These are phyloP conservation scores for Pammene aurita DNA, from an alignment of 2,888 invertebrate genomes.

Conservation along the genomic window DNA sequence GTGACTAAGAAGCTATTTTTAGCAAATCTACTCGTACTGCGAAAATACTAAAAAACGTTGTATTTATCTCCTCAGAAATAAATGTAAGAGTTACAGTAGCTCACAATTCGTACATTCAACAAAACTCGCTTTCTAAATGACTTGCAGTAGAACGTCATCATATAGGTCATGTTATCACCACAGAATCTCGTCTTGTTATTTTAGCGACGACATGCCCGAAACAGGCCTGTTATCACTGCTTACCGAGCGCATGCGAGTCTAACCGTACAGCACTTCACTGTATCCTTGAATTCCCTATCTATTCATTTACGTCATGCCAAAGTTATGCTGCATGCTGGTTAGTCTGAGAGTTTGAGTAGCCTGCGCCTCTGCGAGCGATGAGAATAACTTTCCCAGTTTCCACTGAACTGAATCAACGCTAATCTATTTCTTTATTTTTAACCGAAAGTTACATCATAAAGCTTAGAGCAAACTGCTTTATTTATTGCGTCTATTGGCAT, in stretches of 20 bases:
- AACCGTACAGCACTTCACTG: background rate
- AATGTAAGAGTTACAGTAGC: background rate
- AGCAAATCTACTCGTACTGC: slow-evolving; percentile 2
- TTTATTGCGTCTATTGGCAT: slow-evolving; percentile 62
- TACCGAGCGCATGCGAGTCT: background rate
- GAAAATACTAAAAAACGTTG: slow-evolving; percentile 8
- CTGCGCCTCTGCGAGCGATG: background rate
- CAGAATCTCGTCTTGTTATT: slow-evolving; percentile 16
- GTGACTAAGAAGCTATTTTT: slow-evolving; percentile 19
- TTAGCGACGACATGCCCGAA: slow-evolving; percentile 18
- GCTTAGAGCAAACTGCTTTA: slow-evolving; percentile 55
- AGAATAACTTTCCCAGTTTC: background rate
- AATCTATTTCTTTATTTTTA: slow-evolving; percentile 58
- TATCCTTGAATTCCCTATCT: background rate
- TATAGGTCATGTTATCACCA: slow-evolving; percentile 1
- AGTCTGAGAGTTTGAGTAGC: background rate
- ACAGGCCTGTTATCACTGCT: background rate
- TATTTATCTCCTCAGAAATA: background rate
- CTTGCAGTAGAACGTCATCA: slow-evolving; percentile 2
- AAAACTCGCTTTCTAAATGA: slow-evolving; percentile 6
- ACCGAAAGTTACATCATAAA: slow-evolving; percentile 57
- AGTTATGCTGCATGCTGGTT: background rate
- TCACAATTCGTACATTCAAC: slow-evolving; percentile 3
- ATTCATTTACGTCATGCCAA: background rate
- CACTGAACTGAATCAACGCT: slow-evolving; percentile 41